A percentile compares a stretch with the other conserved stretches of the same genome.
These are phyloP conservation scores for Indri indri DNA, from an alignment of 2,113 vertebrate genomes.

Conservation along the genomic window DNA sequence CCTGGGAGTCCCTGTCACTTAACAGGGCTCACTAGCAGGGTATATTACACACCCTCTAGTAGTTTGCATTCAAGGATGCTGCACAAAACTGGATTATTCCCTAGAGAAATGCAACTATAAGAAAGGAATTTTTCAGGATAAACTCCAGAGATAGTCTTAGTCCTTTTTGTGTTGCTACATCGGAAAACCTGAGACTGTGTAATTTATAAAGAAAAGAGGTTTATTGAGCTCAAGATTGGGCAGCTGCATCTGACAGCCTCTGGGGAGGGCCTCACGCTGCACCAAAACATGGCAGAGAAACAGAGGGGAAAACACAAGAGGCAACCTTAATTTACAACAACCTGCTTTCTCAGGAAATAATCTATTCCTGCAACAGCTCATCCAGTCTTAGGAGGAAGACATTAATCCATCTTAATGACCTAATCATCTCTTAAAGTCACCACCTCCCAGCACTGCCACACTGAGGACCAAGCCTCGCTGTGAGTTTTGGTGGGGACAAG, in stretches of 20 bases:
- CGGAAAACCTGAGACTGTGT: background rate
- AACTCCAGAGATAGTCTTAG: background rate
- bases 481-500: background rate
- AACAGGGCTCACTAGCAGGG: background rate
- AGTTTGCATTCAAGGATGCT: background rate
- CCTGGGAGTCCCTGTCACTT: background rate
- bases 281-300: background rate
- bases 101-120: background rate
- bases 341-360: background rate
- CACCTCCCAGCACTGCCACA: background rate
- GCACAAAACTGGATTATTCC: background rate
- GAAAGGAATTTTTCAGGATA: background rate
- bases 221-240: background rate
- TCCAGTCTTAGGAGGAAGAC: background rate
- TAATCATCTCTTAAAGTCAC: background rate
- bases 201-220: background rate
- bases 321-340: background rate
- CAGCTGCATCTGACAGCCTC: background rate
- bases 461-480: background rate
- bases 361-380: background rate
- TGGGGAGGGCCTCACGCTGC: background rate
- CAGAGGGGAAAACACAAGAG: background rate
- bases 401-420: background rate
- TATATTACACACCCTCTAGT: background rate
- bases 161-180: background rate